Base-by-base conservation (phyloP, 2,113 vertebrate species). In the Engraulis encrasicolus region DNA sequence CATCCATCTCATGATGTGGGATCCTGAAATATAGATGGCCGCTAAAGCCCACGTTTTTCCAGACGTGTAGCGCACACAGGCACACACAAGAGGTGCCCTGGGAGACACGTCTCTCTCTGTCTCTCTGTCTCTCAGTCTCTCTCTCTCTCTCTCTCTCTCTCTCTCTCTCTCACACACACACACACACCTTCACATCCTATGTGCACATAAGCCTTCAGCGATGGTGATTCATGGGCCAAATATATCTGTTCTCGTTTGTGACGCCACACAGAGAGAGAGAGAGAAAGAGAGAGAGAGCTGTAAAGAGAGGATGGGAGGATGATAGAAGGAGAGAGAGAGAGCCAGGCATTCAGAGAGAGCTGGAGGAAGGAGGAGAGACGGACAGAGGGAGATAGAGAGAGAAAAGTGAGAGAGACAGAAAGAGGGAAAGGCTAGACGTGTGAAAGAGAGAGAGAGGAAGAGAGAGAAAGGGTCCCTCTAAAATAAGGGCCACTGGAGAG, bases 1-100 rank as follows among this genome's bases (percentile, higher is more conserved):
- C n/a, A 45, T 45, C 40, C 40, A 9, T 45, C 40, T 3, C 40
- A 45, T 45, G 4, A 45, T 66, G n/a, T 66, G 58, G 20, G 54
- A 58, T 58, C 54, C 54, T 58, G 58, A 66, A 66, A 66, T 11
- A 66, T 66, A 66, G 23, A 66, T 66, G 58, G 20, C n/a, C 27
- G 6, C 27, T 14, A 5, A 61, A 23, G 58, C 58, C 27, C 58
- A 66, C 23, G 23, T 66, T 66, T 66, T 66, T 11, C 1, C 58
- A 66, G 58, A 11, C 27, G 31, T 27, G 31, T 27, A 23, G 15
- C 27, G 31, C 58, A 14, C 2, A 23, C 27, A 20, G n/a, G n/a
- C n/a, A n/a, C n/a, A n/a, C n/a, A n/a, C n/a, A n/a, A n/a, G 23
- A 11, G 58, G 9, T 31, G 27, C 58, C 58, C 23, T 11, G 23